Conservation (phyloP, 2,113 vertebrate species). For the Tachysurus vachellii region DNA sequence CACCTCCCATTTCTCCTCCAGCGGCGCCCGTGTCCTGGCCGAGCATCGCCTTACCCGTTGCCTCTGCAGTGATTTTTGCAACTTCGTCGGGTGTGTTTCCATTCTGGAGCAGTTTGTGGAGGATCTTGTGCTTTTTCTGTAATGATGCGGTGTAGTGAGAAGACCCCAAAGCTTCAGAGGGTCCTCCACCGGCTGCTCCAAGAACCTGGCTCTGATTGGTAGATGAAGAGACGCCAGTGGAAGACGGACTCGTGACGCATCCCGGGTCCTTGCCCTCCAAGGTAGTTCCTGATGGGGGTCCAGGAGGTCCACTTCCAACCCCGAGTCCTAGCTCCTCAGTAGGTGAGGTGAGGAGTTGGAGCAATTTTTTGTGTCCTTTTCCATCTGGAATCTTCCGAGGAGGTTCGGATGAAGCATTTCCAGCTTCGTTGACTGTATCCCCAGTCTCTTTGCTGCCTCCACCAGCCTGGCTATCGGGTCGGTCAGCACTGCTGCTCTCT, state of each 20-base stretch:
- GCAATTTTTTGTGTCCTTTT: constrained; percentile 91
- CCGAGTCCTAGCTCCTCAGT: constrained; percentile 80
- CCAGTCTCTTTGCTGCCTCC: constrained; percentile 74
- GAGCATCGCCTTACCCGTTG: constrained; percentile 86
- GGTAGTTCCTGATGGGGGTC: constrained; percentile 39
- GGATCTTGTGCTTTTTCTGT: constrained; percentile 96
- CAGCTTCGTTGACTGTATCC: constrained; percentile 80
- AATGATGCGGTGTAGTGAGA: constrained; percentile 77
- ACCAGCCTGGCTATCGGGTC: constrained; percentile 82
- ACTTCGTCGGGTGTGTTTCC: constrained; percentile 96
- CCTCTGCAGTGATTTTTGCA: constrained; percentile 95
- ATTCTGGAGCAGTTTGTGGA: constrained; percentile 95
- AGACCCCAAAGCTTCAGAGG: constrained; percentile 64
- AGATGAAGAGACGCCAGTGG: constrained; percentile 90
- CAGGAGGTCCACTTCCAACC: constrained; percentile 58
- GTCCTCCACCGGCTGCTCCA: constrained; percentile 71
- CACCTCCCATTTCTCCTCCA: constrained; percentile 58
- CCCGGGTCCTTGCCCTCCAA: constrained; percentile 84
- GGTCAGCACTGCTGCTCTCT: constrained; percentile 85
- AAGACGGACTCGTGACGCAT: constrained; percentile 83
- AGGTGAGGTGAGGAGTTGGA: constrained; percentile 92
- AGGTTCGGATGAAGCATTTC: constrained; percentile 73
- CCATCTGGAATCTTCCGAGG: constrained; percentile 80
- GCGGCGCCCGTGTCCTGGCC: constrained; percentile 73
- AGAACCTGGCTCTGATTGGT: constrained; percentile 59